These are phyloP conservation scores for Pachyseris speciosa DNA, from an alignment of 64 coral and sea anemone genomes.

Conservation along the genomic window DNA sequence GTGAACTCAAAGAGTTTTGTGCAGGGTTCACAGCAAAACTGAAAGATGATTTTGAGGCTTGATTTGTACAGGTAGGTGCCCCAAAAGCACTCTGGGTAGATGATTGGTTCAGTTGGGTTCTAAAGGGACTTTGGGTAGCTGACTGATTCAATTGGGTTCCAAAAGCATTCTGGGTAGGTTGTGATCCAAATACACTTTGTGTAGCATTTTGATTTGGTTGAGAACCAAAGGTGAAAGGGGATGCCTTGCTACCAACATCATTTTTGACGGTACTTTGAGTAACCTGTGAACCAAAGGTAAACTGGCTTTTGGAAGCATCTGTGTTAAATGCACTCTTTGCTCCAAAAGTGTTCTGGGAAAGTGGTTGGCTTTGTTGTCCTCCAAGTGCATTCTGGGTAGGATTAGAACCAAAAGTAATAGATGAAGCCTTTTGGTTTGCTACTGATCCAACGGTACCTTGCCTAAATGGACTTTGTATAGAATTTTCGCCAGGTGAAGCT, in stretches of 20 bases:
- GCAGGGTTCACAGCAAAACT: neutral
- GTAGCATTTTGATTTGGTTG: neutral
- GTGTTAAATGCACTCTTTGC: conserved; percentile 14
- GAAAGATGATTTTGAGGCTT: neutral
- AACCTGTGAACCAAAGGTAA: neutral
- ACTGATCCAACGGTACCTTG: conserved; percentile 16
- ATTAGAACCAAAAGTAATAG: neutral
- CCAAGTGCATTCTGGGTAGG: conserved; percentile 23
- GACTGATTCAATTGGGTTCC: conserved; percentile 4
- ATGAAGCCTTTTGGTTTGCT: conserved; percentile 14
- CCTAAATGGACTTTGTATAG: conserved; percentile 11
- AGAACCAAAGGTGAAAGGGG: conserved; percentile 1
- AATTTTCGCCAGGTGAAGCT: neutral
- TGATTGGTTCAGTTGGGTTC: neutral
- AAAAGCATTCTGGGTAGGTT: conserved; percentile 22
- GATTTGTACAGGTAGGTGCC: neutral
- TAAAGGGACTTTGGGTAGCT: conserved; percentile 10
- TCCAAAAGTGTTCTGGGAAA: neutral
- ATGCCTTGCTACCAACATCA: neutral
- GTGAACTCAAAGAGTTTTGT: neutral
- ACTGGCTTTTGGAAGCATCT: neutral
- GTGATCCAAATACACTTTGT: conserved; percentile 15
- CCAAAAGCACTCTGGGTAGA: conserved; percentile 26
- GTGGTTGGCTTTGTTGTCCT: neutral
- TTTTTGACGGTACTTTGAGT: neutral